phyloP scores from a whole-genome alignment of 2,888 invertebrate species.

The Mayetiola destructor region DNA sequence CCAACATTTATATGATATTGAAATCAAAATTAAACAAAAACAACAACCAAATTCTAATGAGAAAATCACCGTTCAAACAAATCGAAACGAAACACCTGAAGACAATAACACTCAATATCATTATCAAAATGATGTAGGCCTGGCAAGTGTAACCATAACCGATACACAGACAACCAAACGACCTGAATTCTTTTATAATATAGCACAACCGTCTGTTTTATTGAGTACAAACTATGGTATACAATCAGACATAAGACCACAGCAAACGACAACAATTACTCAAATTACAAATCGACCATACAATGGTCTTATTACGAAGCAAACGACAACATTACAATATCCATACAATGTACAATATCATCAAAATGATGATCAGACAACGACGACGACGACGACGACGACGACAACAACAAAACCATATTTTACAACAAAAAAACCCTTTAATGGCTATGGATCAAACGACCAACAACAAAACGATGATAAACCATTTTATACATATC shows the following conservation, averaged over 20 bases:
- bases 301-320: background rate
- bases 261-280: background rate
- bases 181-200: background rate
- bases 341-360: conserved; percentile 12
- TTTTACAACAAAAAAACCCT: background rate
- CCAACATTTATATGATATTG: conserved; percentile 31
- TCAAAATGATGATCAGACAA: background rate
- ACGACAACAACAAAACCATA: conserved; percentile 7
- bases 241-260: conserved; percentile 1
- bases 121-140: background rate
- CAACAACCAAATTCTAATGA: background rate
- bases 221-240: conserved; percentile 23
- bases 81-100: background rate
- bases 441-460: background rate
- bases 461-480: background rate
- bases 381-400: background rate
- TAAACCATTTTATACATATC: background rate
- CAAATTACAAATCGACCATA: background rate
- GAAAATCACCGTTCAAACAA: background rate
- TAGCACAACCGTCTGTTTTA: background rate
- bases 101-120: background rate
- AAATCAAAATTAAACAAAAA: conserved; percentile 32
- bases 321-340: conserved; percentile 13
- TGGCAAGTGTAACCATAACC: no score
- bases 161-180: background rate